Base-by-base conservation (phyloP, 2,113 vertebrate genomes). In the Leiothrix lutea region DNA sequence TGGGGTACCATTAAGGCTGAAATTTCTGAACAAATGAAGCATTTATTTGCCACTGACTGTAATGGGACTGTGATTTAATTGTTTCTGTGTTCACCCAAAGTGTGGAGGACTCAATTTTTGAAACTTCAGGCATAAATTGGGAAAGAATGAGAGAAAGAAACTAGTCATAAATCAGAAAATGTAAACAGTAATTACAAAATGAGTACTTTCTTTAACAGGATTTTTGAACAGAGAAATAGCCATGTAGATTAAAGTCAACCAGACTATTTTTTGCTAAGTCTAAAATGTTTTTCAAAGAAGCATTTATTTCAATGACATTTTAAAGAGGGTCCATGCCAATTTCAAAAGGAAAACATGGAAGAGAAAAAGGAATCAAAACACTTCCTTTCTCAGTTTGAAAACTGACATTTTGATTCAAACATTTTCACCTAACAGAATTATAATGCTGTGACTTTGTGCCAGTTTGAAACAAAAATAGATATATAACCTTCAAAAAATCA, bases 381-480 rank as follows among this genome's bases (percentile, higher is more conserved):
- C 22, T 93, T 67, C 54, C 47, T 51, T 83, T 90, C 67, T 77
- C 82, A 35, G 4, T 80, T 47, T 80, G 47, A 86, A 95, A 90
- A 94, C 51, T 88, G 90, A 83, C 47, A 61, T 85, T 95, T 87
- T 90, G 56, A 66, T 87, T 82, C 79, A 80, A 93, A 90, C 23
- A 83, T 74, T 92, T 94, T 75, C 82, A 92, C 19, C 5, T 60
- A 95, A 90, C 15, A 67, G 40, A 80, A 92, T 92, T 69, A 89
- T 38, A 79, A 89, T 16, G 16, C 45, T 71, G 31, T 78, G 85
- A 66, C 65, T 95, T 88, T 80, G 44, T 62, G 48, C 67, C 65
- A 90, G 31, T 56, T 58, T 44, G 48, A 56, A 86, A 86, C 36
- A 90, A 90, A 95, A 95, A 73, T 14, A 86, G 58, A 80, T 56